Evolutionary conservation across 2,888 invertebrate species (phyloP), one percentile per base, ranked within the genome.

Genomic region (Laothoe populi): DNA sequence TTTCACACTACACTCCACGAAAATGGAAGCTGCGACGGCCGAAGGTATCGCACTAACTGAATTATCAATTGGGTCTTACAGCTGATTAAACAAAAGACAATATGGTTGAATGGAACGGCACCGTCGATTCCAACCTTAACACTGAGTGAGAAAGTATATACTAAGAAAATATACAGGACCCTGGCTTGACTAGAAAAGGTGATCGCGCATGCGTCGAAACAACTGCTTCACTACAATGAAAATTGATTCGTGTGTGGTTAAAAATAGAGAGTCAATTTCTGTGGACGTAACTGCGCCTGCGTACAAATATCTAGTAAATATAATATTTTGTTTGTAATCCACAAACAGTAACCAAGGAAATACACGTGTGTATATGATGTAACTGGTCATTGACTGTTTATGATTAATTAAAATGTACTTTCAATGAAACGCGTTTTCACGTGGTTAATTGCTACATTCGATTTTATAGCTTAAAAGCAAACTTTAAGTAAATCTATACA

Each of bases 31-130:
- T 59, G 40, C 57, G 67, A 66, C 68, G 70, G 23, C 16, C 48
- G 58, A 40, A 40, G 46, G 58, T 38, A 35, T 57, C 45, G 59
- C 42, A 75, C 76, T 86, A 87, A 91, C 90, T 90, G 82, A 90
- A 90, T 90, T 91, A 91, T 87, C 87, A 87, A 89, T 86, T 82
- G 85, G 81, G 83, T 70, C 83, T 80, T 78, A 86, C 92, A 92
- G 91, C 92, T 92, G 92, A 88, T 89, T 82, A 89, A 86, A 90
- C 81, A 86, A 71, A 79, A 70, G 77, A 74, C 71, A 81, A 24
- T 78, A 88, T 69, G 75, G 84, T 87, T 81, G 85, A 35, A 53
- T 74, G 65, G 64, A 64, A 68, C 65, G 66, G 67, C 65, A 63
- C 73, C 64, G 65, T 77, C 64, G 78, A 84, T 87, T 72, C 70